These are phyloP conservation scores for Heliconius himera DNA, from an alignment of 1,140 invertebrate genomes.

Conservation along the genomic window DNA sequence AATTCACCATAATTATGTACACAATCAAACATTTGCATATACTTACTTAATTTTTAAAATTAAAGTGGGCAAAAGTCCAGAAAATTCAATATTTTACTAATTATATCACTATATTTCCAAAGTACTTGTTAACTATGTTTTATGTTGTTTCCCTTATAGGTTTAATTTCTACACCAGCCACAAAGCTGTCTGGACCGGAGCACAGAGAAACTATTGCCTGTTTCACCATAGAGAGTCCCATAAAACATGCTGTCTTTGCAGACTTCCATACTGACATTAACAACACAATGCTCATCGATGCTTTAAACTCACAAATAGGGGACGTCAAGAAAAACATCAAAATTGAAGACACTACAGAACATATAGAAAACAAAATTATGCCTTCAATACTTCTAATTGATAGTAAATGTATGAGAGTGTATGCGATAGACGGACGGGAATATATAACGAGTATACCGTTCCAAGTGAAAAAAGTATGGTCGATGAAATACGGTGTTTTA, in stretches of 20 bases:
- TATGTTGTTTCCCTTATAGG: conserved; percentile 52
- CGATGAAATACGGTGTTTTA: conserved; percentile 89
- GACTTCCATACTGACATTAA: conserved; percentile 85
- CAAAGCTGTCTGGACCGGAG: conserved; percentile 70
- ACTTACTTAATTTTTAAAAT: too few relatives aligned
- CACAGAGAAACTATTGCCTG: conserved; percentile 84
- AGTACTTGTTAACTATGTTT: background rate
- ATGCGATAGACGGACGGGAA: conserved; percentile 90
- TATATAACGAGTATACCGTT: conserved; percentile 92
- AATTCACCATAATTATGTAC: too few relatives aligned
- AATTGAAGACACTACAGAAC: conserved; percentile 75
- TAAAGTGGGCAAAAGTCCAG: too few relatives aligned
- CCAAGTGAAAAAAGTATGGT: conserved; percentile 89
- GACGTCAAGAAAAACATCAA: conserved; percentile 76
- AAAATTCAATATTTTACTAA: too few relatives aligned
- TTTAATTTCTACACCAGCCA: conserved; percentile 73
- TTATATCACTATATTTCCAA: too few relatives aligned
- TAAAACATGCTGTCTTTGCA: conserved; percentile 92
- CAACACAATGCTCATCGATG: conserved; percentile 80
- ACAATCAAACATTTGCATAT: too few relatives aligned
- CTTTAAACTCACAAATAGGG: conserved; percentile 73
- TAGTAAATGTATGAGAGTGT: conserved; percentile 89
- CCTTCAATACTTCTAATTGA: conserved; percentile 89
- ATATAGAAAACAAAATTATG: conserved; percentile 67
- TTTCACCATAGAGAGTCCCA: conserved; percentile 90